Conservation (phyloP, 2,113 vertebrate species). For the Albula goreensis region DNA sequence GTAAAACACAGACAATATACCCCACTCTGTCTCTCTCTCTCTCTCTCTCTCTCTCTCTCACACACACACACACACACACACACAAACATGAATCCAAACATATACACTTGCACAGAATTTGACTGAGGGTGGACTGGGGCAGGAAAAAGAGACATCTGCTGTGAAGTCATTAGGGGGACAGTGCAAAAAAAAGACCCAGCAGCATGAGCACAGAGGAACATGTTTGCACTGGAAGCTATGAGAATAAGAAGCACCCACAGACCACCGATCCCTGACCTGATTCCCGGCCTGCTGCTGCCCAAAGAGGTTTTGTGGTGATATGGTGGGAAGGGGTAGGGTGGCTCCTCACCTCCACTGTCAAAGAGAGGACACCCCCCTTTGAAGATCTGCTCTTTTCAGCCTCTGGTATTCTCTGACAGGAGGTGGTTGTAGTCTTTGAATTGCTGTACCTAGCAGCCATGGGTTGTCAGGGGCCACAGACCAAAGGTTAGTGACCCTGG, state of each 20-base stretch:
- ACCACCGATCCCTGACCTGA: not conserved
- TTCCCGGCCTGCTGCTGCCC: not conserved
- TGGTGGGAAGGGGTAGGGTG: not conserved
- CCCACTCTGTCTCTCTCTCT: not conserved
- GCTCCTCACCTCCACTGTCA: not conserved
- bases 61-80: not conserved
- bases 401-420: constrained; percentile 24
- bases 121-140: not conserved
- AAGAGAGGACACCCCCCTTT: not conserved
- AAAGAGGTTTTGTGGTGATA: not conserved
- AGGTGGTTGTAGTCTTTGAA: not conserved
- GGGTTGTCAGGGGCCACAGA: not conserved
- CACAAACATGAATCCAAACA: not conserved
- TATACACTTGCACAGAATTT: not conserved
- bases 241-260: not conserved
- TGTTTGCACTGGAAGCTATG: constrained; percentile 7
- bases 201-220: not conserved
- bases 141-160: constrained; percentile 19
- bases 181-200: not conserved
- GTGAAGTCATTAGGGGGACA: not conserved
- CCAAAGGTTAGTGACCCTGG: not conserved
- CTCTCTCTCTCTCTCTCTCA: not conserved
- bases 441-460: not conserved
- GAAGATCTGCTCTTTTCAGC: not conserved
- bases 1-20: not conserved